Conservation (phyloP, 1,140 invertebrate genomes). For the Colletes latitarsis region DNA sequence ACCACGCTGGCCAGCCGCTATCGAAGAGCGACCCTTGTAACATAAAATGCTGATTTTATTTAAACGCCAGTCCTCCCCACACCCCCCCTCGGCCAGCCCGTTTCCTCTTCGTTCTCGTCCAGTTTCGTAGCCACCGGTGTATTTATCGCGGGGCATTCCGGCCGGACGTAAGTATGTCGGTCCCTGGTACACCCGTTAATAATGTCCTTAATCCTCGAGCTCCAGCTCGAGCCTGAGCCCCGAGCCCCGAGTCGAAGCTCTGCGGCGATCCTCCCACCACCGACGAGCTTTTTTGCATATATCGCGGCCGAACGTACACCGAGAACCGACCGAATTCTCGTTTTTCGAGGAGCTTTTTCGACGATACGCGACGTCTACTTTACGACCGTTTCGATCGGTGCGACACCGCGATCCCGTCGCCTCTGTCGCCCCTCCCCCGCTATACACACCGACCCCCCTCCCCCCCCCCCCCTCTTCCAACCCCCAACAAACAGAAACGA, state of each 20-base stretch:
- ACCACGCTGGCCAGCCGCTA: conserved; percentile 60
- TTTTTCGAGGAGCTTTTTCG: conserved; percentile 64
- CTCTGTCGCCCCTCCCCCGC: neutral
- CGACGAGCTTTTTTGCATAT: conserved; percentile 67
- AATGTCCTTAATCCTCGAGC: conserved; percentile 75
- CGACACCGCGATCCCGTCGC: conserved; percentile 28
- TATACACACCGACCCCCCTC: neutral
- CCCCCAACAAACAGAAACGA: conserved; percentile 45
- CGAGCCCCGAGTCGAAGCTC: conserved; percentile 57
- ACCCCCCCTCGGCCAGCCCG: neutral
- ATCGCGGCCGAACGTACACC: conserved; percentile 54
- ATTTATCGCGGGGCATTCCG: conserved; percentile 75
- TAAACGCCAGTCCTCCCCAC: conserved; percentile 60
- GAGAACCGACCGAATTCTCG: conserved; percentile 56
- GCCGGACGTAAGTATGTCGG: conserved; percentile 74
- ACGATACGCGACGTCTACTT: conserved; percentile 63
- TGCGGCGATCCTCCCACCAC: conserved; percentile 57
- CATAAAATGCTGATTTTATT: conserved; percentile 78
- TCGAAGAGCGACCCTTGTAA: conserved; percentile 67
- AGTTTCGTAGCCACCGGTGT: conserved; percentile 66
- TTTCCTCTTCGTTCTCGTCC: conserved; percentile 50
- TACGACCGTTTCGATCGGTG: conserved; percentile 63
- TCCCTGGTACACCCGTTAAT: conserved; percentile 73
- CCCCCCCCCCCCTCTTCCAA: neutral
- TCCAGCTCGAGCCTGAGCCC: conserved; percentile 61